Base-by-base conservation (phyloP, 37 sponge, comb jelly and placozoan genomes). In the Diacarnus erythraeanus region DNA sequence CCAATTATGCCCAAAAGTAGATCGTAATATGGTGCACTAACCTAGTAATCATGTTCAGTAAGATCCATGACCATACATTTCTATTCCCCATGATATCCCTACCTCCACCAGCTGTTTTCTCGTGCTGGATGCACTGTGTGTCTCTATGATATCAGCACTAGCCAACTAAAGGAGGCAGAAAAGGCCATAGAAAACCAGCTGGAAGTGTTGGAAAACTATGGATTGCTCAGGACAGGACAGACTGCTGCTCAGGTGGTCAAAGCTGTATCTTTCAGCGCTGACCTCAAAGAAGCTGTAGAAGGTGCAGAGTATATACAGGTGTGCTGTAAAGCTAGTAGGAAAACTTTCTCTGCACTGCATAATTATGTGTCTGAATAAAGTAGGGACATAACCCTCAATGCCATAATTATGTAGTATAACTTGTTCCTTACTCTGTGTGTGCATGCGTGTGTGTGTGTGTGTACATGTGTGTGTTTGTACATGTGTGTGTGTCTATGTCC, bases 231-330 rank as follows among this genome's bases (percentile, higher is more conserved):
- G 33, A 82, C 61, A 26, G 88, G 86, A 2, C 81, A 89, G 72
- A 79, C 74, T 27, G 81, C 88, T 15, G 81, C 44, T 20, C 75
- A 78, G 8, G 77, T 91, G 38, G 27, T 42, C 67, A 80, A 77
- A 54, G 41, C 65, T 2, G 59, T 94, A 20, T 41, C 83, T 1
- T 33, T 83, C 38, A 41, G 59, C 36, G 41, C 30, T 56, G 58
- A 80, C 71, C 83, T 97, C 30, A 39, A 57, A 29, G 84, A 82
- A 38, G 89, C 94, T 17, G 35, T 94, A 39, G 70, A 86, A 6
- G 92, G 81, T 65, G 90, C 93, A 27, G 22, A 82, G 1, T 89
- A 94, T 75, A 79, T 97, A 0, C 97, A 97, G 90, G 93, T 88
- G 5, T 1, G 63, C 61, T 4, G 12, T 12, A n/a, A n/a, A n/a